Evolutionary conservation across 1,140 invertebrate species (phyloP), one percentile per base, ranked within the genome.

Genomic region (Gryon sp.): DNA sequence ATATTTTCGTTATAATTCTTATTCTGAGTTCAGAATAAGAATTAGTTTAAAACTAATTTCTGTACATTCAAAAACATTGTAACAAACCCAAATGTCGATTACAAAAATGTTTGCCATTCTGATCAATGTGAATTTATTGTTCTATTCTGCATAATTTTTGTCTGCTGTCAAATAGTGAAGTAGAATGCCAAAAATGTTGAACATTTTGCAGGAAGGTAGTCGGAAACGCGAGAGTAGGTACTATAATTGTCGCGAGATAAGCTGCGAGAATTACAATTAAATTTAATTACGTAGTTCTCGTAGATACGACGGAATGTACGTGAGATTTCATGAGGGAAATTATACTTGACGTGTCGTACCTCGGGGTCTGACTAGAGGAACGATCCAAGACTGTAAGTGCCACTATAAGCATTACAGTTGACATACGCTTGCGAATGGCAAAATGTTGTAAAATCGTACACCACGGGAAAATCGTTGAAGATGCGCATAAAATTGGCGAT

Each of bases 221-320:
- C 7, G 19, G 0, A 55, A 28, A 0, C 7, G 32, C 9, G 30
- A 30, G 20, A 12, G 20, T n/a, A 38, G 11, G 53, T 41, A 18
- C 46, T 48, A 50, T 55, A 50, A 63, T 38, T 63, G 66, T 63
- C 50, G 50, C 41, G 24, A 50, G 50, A 63, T 63, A 63, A 63
- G 59, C 66, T 70, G 62, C 55, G 62, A 75, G 72, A 75, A 75
- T 75, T 62, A 62, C 55, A 60, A 66, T 75, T 60, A 66, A 66
- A 75, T 75, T 75, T 66, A 75, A 75, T 75, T 75, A 75, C 72
- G 36, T 57, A 65, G 60, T 74, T 74, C 60, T 40, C 60, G 69
- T 34, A 73, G 69, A 63, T 73, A 57, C 59, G 57, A 57, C 70
- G 55, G 46, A 66, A 74, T 66, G 55, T 53, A 75, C 70, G 70